phyloP scores from a whole-genome alignment of 2,888 invertebrate species.

The Amphimallon solstitiale region DNA sequence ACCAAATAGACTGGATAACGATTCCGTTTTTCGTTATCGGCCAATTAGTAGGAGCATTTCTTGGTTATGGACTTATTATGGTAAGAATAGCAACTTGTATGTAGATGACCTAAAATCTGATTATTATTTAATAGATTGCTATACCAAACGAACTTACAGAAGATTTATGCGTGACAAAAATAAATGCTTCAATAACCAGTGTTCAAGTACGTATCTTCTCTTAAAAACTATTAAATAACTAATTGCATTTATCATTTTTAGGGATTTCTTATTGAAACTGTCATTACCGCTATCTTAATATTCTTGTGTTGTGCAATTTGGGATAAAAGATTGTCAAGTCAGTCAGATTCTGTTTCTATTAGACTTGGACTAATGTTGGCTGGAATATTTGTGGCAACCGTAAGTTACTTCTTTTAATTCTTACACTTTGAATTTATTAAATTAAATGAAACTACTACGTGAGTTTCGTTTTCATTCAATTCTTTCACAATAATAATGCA shows the following conservation, averaged over 20 bases:
- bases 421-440: too few species aligned
- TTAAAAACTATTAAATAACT: slow-evolving; percentile 37
- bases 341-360: slow-evolving; percentile 40
- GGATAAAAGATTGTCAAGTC: slow-evolving; percentile 38
- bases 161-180: slow-evolving; percentile 70
- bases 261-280: slow-evolving; percentile 39
- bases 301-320: slow-evolving; percentile 40
- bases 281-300: slow-evolving; percentile 35
- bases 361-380: slow-evolving; percentile 40
- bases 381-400: slow-evolving; percentile 34
- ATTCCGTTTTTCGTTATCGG: slow-evolving; percentile 69
- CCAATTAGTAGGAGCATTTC: slow-evolving; percentile 71
- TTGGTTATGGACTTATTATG: slow-evolving; percentile 73
- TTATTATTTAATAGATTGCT: slow-evolving; percentile 51
- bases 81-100: slow-evolving; percentile 51
- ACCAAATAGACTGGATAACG: slow-evolving; percentile 62
- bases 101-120: background rate
- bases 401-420: slow-evolving; percentile 19
- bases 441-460: too few species aligned
- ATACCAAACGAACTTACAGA: slow-evolving; percentile 56
- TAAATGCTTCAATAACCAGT: slow-evolving; percentile 61
- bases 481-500: too few species aligned
- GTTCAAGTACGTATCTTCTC: slow-evolving; percentile 47
- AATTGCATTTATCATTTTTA: slow-evolving; percentile 48
- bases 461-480: too few species aligned